phyloP scores from a whole-genome alignment of 2,797 vertebrate species.

The Pipistrellus pipistrellus region DNA sequence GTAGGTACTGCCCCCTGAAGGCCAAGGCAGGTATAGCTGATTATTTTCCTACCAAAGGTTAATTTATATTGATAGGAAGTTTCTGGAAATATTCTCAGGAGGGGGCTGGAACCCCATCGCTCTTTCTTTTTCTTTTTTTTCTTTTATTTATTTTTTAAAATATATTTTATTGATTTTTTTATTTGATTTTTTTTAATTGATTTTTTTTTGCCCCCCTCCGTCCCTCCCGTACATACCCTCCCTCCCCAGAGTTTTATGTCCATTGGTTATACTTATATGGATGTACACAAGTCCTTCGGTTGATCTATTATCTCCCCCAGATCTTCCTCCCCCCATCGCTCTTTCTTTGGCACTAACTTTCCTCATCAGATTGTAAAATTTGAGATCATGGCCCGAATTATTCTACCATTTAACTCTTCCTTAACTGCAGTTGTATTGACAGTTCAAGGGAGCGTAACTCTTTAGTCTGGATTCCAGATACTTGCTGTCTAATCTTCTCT shows the following conservation, averaged over 20 bases:
- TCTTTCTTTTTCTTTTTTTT: too few relatives aligned
- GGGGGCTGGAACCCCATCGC: neutral
- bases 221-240: too few relatives aligned
- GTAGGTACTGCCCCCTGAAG: neutral
- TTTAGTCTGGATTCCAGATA: conserved; percentile 18
- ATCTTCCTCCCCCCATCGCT: accelerated
- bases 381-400: neutral
- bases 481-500: conserved; percentile 11
- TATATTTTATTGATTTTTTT: too few relatives aligned
- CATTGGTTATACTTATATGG: too few relatives aligned
- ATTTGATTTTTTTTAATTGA: too few relatives aligned
- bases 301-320: too few relatives aligned
- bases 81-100: neutral
- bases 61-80: neutral
- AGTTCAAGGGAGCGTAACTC: neutral
- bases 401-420: neutral
- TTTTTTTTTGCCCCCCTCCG: too few relatives aligned
- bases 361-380: neutral
- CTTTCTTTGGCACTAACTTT: neutral
- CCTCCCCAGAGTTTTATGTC: too few relatives aligned
- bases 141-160: too few relatives aligned
- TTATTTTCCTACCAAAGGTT: neutral
- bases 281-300: too few relatives aligned
- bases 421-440: neutral
- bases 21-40: neutral